Percentiles rank a stretch among this genome's conserved stretches.
Evolutionary conservation across 30 jellyfish, hydroid and myxozoan genomes (phyloP).

Genomic region (Catostylus mosaicus): DNA sequence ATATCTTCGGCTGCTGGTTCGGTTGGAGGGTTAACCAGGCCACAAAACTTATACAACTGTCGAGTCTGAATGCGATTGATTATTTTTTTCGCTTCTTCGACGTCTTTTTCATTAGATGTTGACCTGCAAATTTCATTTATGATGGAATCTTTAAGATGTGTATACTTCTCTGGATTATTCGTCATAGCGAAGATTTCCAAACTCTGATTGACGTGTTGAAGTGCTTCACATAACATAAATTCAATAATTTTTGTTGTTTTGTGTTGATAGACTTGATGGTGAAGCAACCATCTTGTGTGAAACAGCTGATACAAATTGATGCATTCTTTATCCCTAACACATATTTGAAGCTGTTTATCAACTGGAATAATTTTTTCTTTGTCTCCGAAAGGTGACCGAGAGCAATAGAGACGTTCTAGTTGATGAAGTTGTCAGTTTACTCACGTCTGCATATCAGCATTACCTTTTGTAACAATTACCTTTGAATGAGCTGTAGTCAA

Average conservation of each 20-base stretch:
- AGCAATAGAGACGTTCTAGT: constrained; percentile 4
- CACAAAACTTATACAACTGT: constrained; percentile 60
- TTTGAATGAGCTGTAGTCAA: no score
- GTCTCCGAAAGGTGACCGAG: neutral
- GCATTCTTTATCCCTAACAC: constrained; percentile 67
- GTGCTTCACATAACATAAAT: constrained; percentile 72
- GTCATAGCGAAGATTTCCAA: constrained; percentile 50
- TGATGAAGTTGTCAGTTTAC: neutral
- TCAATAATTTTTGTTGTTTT: constrained; percentile 72
- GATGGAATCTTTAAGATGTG: constrained; percentile 64
- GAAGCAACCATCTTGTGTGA: constrained; percentile 82
- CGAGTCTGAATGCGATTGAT: constrained; percentile 34
- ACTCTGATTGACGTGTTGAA: constrained; percentile 47
- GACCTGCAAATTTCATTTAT: constrained; percentile 52
- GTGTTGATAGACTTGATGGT: constrained; percentile 76
- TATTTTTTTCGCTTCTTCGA: constrained; percentile 28
- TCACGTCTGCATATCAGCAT: neutral
- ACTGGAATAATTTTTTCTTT: constrained; percentile 57
- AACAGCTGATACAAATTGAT: constrained; percentile 72
- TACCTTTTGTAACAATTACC: neutral
- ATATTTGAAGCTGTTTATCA: constrained; percentile 66
- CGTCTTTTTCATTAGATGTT: constrained; percentile 11
- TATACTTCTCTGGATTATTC: constrained; percentile 42
- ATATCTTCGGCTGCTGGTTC: constrained; percentile 11
- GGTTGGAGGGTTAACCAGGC: constrained; percentile 23